Evolutionary conservation across 2,797 vertebrate species (phyloP), one percentile per base, ranked within the genome.

Genomic region (Pantherophis alleghaniensis): DNA sequence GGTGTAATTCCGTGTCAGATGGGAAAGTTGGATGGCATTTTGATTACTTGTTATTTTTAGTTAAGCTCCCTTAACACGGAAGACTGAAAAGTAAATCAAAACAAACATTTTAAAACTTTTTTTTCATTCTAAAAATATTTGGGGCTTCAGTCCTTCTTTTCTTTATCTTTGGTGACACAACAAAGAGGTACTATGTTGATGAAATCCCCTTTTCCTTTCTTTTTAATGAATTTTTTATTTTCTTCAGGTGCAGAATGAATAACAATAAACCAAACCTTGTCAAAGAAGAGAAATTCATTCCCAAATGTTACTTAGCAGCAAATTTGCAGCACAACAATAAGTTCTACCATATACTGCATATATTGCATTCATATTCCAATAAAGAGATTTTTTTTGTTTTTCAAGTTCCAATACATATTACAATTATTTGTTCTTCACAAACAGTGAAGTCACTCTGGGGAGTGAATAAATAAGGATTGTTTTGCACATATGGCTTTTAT

Each of bases 181-280:
- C 0, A 28, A 3, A 89, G 57, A 92, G n/a, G 79, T 94, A 95
- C 26, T 22, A 86, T 90, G 86, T 32, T 2, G 0, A 51, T 87
- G 74, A 1, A 28, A 93, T 96, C 37, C 51, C 9, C 9, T n/a
- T 91, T 91, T 63, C 42, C 32, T 66, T 59, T 53, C 6, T 94
- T 96, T 96, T 95, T 94, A 97, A 97, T 97, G 92, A 95, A 91
- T 96, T 95, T 96, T 96, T 97, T 91, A 95, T 96, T 94, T 95
- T 94, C 55, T 96, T 93, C 51, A 0, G 13, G 4, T 91, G 96
- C 88, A 96, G 94, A 90, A 95, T 90, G 96, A 96, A 96, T 96
- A 96, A 95, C 94, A 96, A 95, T 92, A 94, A 95, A 96, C 94
- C 89, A 94, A 95, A 92, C 91, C 94, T 91, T 94, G 95, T 96